Base-by-base conservation (phyloP, 2,797 vertebrate species). In the Nasua narica region DNA sequence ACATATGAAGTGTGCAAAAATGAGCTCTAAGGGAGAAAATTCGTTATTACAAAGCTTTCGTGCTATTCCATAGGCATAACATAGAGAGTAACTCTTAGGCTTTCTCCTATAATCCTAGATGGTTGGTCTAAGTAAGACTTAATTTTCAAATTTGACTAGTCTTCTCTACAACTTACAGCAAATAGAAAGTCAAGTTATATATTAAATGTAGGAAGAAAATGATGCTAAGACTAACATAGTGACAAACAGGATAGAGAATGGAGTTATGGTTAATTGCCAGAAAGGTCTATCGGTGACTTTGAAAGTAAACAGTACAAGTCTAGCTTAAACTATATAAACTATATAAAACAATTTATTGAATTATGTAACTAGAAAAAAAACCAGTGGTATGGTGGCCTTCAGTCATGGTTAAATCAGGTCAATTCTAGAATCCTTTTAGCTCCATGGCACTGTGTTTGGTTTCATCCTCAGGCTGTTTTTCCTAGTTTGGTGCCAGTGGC, bases 1-100 rank as follows among this genome's bases (percentile, higher is more conserved):
- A 27, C 43, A 77, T 91, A 85, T 58, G 32, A 87, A 91, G 67
- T 79, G 18, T 50, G 29, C 72, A 91, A 67, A 88, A 90, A 58
- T 85, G 37, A 88, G 40, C 46, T 91, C 48, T 74, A 77, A 70
- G 25, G 77, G 70, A 83, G 76, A 95, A 93, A 74, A 94, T 77
- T 70, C 81, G 27, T 82, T 72, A 58, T 91, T 16, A 29, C 23
- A 90, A 89, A 21, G 7, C 62, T 90, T 16, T 2, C 13, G 93
- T 78, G 62, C 56, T 74, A 83, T 86, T 94, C 69, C 82, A 84
- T 43, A 62, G 29, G 18, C 13, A 40, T 65, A 65, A 67, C 72
- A 50, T 18, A 69, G 32, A 90, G 3, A 90, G 3, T 79, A 48
- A 89, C 7, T 60, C 16, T 50, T 29, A 77, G 32, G 32, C 5